Evolutionary conservation across 2,113 vertebrate species (phyloP).

Genomic region (Esox niger): DNA sequence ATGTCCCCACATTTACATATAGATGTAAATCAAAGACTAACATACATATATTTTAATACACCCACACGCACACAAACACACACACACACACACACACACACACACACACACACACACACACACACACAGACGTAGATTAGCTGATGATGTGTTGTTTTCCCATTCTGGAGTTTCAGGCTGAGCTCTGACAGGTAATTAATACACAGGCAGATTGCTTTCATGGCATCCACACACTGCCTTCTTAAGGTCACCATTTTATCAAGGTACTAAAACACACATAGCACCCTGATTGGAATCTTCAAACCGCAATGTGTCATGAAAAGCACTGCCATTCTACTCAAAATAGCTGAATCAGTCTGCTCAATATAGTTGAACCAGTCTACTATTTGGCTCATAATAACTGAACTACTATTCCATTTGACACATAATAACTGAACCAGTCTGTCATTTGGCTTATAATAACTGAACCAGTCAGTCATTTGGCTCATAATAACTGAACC

Average conservation of each 20-base stretch:
- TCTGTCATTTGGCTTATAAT: too few species aligned
- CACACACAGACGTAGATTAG: conserved; percentile 44
- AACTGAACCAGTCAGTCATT: too few species aligned
- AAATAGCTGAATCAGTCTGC: too few species aligned
- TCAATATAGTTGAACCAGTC: too few species aligned
- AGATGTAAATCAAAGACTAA: neutral
- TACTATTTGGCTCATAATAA: too few species aligned
- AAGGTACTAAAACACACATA: conserved; percentile 35
- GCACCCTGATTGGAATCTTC: conserved; percentile 48
- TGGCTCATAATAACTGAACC: too few species aligned
- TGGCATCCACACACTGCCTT: conserved; percentile 50
- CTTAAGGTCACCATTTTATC: conserved; percentile 71
- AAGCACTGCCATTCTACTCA: too few species aligned
- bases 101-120: neutral
- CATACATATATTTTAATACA: too few species aligned
- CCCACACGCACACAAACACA: too few species aligned
- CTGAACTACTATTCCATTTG: too few species aligned
- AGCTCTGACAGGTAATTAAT: conserved; percentile 76
- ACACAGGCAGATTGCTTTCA: conserved; percentile 73
- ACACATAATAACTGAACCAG: too few species aligned
- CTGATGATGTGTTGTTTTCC: conserved; percentile 60
- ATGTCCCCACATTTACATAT: too few species aligned
- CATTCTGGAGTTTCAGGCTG: conserved; percentile 54
- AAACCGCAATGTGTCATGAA: neutral
- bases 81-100: neutral